Evolutionary conservation across 1,140 invertebrate species (phyloP), one percentile per base, ranked within the genome.

Genomic region (Micrasema longulum): DNA sequence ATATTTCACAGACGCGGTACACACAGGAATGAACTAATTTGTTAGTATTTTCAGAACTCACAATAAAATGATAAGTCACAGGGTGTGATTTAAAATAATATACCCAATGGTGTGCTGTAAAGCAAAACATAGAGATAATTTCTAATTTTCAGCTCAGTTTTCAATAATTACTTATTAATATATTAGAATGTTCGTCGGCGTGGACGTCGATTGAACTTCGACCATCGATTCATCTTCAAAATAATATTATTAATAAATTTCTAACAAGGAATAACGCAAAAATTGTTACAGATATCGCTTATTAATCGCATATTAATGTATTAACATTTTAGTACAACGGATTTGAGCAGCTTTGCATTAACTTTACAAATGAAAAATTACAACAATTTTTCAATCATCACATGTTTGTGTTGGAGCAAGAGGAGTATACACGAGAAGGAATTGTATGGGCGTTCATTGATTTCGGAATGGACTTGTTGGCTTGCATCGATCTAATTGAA

Each of bases 341-440:
- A 82, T 98, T 98, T 87, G 97, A 99, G 86, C 97, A 98, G 89
- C 90, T 99, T 86, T 94, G 97, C 89, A 99, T 99, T 92, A 98
- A 98, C 90, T 97, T 97, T 87, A 97, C 96, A 85, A 98, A 97
- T 85, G 95, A 98, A 85, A 96, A 97, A 87, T 90, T 97, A 72
- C 96, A 97, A 87, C 96, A 97, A 84, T 97, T 98, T 91, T 97
- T 97, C 92, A 97, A 97, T 87, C 96, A 97, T 85, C 95, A 97
- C 92, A 98, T 97, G 96, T 97, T 97, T 87, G 95, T 97, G 78
- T 90, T 97, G 80, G 96, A 98, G 88, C 95, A 97, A 91, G 95
- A 97, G 88, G 96, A 98, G 84, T 98, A 98, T 89, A 96, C 95
- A 84, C 93, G 88, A 82, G 95, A 97, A 87, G 94, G 94, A 80